phyloP scores from a whole-genome alignment of 2,888 invertebrate genomes.

The Calameuta filiformis region DNA sequence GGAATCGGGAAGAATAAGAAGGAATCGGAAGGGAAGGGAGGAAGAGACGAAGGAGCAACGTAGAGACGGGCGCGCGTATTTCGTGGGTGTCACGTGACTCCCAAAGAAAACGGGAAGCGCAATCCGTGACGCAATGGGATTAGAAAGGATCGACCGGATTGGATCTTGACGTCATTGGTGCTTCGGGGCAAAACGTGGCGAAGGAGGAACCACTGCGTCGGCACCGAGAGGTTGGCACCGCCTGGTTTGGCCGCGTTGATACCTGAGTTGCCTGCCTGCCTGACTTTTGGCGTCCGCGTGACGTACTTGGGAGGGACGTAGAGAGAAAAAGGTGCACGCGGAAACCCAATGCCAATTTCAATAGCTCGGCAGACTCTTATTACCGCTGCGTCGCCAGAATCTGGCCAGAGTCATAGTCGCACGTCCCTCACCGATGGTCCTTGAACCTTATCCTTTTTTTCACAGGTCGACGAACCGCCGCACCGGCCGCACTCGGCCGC shows the following conservation, averaged over 20 bases:
- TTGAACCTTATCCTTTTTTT: slow-evolving; percentile 38
- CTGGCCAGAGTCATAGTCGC: too few relatives aligned
- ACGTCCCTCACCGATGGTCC: slow-evolving; percentile 32
- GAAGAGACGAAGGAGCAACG: too few relatives aligned
- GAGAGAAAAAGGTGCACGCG: too few relatives aligned
- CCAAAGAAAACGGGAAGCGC: neutral
- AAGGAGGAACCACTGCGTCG: neutral
- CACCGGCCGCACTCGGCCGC: too few relatives aligned
- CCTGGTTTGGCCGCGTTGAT: too few relatives aligned
- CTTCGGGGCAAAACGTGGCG: slow-evolving; percentile 19
- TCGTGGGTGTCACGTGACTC: slow-evolving; percentile 3
- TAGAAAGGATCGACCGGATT: slow-evolving; percentile 17
- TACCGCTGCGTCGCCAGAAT: too few relatives aligned
- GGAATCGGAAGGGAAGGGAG: neutral
- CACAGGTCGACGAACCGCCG: slow-evolving; percentile 37
- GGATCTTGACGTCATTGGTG: slow-evolving; percentile 31
- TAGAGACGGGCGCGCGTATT: too few relatives aligned
- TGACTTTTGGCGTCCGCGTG: too few relatives aligned
- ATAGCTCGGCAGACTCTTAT: too few relatives aligned
- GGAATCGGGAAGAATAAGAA: neutral
- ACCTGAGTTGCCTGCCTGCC: too few relatives aligned
- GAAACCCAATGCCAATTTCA: too few relatives aligned
- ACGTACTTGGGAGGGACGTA: too few relatives aligned
- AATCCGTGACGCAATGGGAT: slow-evolving; percentile 17
- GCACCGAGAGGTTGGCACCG: neutral